Evolutionary conservation across 2,888 invertebrate species (phyloP).

Genomic region (Crematogaster levior): DNA sequence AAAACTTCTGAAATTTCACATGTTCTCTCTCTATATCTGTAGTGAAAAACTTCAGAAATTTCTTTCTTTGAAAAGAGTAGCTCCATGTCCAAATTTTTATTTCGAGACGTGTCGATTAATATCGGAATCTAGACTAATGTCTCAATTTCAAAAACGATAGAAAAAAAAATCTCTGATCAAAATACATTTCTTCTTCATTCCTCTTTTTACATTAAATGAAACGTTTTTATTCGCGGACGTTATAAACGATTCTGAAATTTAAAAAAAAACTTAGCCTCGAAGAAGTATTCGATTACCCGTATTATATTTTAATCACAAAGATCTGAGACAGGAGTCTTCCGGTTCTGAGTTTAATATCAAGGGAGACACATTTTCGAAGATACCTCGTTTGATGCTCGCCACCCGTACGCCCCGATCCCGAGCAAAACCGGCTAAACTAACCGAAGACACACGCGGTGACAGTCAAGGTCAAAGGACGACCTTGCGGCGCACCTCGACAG

Average conservation of each 20-base stretch:
- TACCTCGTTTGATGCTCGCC: conserved; percentile 28
- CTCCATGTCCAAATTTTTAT: neutral
- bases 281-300: neutral
- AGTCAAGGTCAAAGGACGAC: conserved; percentile 69
- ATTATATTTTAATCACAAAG: neutral
- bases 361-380: neutral
- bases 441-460: conserved; percentile 56
- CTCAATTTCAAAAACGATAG: neutral
- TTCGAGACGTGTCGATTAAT: neutral
- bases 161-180: neutral
- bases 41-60: neutral
- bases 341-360: neutral
- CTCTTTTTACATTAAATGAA: neutral
- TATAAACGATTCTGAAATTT: neutral
- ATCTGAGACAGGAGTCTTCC: neutral
- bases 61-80: neutral
- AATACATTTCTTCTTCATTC: neutral
- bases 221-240: neutral
- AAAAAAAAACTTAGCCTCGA: too few species aligned
- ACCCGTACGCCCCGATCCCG: neutral
- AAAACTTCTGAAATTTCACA: neutral
- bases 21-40: neutral
- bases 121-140: neutral
- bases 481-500: conserved; percentile 79
- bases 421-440: conserved; percentile 52